Evolutionary conservation across 2,797 vertebrate species (phyloP).

Genomic region (Euthynnus affinis): DNA sequence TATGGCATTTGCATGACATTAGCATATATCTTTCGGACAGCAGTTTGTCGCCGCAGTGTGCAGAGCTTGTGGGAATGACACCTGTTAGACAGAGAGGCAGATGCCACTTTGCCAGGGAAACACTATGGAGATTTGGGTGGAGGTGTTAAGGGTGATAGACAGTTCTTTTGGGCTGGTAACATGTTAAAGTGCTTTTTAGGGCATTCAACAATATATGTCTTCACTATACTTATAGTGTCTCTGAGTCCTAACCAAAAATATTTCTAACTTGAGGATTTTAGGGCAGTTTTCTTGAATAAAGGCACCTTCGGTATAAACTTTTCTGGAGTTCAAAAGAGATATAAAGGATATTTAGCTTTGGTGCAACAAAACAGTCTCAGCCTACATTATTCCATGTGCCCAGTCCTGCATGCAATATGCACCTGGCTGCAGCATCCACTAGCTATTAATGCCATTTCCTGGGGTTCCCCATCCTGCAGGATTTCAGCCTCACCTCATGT

Average conservation of each 20-base stretch:
- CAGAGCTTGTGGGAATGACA: constrained; percentile 60
- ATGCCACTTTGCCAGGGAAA: constrained; percentile 49
- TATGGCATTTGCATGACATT: constrained; percentile 75
- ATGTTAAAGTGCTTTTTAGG: background rate
- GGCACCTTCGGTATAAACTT: background rate
- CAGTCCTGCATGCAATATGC: no score
- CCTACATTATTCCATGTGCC: no score
- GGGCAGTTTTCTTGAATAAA: background rate
- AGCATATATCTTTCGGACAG: constrained; percentile 67
- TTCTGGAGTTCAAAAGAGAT: no score
- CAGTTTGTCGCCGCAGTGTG: constrained; percentile 39
- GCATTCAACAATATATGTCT: background rate
- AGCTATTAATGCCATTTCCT: no score
- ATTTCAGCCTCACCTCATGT: no score
- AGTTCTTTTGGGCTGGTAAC: background rate
- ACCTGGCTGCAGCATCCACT: no score
- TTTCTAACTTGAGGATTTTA: background rate
- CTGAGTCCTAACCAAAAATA: background rate
- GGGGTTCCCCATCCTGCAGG: no score
- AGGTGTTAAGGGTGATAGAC: constrained; percentile 1
- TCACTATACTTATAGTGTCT: background rate
- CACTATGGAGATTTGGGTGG: constrained; percentile 15
- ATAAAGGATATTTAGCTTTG: no score
- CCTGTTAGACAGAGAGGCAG: constrained; percentile 65
- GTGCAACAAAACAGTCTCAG: no score